Percentiles rank a stretch among this genome's conserved stretches.
phyloP scores from a whole-genome alignment of 2,113 vertebrate genomes.

The Collichthys lucidus region DNA sequence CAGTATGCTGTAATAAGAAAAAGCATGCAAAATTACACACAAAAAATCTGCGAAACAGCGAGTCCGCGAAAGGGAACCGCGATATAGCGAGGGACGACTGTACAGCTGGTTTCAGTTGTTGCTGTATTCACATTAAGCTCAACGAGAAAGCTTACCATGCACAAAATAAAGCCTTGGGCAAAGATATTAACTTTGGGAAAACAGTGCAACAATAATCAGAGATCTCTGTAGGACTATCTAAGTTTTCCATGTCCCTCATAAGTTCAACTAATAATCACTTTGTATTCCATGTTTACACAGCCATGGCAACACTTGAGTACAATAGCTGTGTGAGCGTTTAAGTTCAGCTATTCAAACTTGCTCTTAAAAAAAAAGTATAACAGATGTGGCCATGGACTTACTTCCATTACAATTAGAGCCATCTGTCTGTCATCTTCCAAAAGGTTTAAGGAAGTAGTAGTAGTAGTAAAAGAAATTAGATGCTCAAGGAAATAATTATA shows the following conservation, averaged over 20 bases:
- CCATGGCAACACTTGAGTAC: not conserved
- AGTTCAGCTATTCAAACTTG: not conserved
- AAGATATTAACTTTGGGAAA: slow-evolving; percentile 8
- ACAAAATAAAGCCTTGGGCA: not conserved
- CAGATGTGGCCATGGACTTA: not conserved
- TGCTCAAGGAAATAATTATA: not conserved
- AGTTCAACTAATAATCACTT: slow-evolving; percentile 10
- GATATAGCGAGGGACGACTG: too few species aligned
- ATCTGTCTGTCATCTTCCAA: not conserved
- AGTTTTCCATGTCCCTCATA: not conserved
- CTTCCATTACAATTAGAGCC: not conserved
- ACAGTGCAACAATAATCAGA: slow-evolving; percentile 6
- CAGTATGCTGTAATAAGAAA: too few species aligned
- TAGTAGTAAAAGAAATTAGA: not conserved
- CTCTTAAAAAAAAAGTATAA: too few species aligned
- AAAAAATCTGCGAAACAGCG: too few species aligned
- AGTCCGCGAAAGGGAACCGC: too few species aligned
- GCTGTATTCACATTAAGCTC: not conserved
- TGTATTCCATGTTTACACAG: not conserved
- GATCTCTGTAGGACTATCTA: slow-evolving; percentile 6
- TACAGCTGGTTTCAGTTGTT: not conserved
- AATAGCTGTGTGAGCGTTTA: not conserved
- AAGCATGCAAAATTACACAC: too few species aligned
- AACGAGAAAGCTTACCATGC: too few species aligned
- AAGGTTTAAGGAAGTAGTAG: too few species aligned